Evolutionary conservation across 2,113 vertebrate species (phyloP).

Genomic region (Crotalus viridis): DNA sequence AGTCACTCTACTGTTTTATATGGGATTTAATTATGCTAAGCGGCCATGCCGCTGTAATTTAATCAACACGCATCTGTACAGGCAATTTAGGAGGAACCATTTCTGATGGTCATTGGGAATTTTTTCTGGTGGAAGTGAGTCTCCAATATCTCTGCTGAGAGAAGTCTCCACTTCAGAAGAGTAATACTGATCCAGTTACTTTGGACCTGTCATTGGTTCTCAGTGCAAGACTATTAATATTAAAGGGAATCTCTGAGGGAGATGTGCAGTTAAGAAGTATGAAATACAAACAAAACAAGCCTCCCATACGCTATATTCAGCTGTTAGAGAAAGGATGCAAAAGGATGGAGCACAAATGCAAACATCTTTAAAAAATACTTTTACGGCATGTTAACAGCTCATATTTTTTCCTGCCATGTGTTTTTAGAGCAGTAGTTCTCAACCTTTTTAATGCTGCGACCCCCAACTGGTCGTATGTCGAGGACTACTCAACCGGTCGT

Average conservation of each 20-base stretch:
- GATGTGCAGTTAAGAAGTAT: background rate
- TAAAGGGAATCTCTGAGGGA: background rate
- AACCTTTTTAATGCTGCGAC: too few relatives aligned
- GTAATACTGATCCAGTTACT: background rate
- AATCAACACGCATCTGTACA: background rate
- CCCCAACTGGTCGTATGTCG: too few relatives aligned
- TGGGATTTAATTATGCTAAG: background rate
- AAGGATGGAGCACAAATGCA: background rate
- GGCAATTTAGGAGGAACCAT: background rate
- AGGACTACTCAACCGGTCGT: too few relatives aligned
- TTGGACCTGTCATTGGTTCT: background rate
- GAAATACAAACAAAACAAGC: background rate
- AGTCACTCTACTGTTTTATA: background rate
- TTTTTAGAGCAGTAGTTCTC: too few relatives aligned
- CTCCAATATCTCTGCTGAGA: background rate
- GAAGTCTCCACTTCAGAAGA: background rate
- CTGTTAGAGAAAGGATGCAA: background rate
- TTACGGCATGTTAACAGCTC: background rate
- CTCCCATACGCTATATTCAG: background rate
- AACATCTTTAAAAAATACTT: background rate
- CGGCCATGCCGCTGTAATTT: background rate
- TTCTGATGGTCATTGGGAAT: background rate
- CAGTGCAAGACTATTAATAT: background rate
- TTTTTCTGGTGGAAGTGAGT: background rate
- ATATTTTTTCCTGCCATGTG: too few relatives aligned